A percentile compares a stretch with the other conserved stretches of the same genome.
These are phyloP conservation scores for Raja brachyura DNA, from an alignment of 2,113 vertebrate species.

Conservation along the genomic window DNA sequence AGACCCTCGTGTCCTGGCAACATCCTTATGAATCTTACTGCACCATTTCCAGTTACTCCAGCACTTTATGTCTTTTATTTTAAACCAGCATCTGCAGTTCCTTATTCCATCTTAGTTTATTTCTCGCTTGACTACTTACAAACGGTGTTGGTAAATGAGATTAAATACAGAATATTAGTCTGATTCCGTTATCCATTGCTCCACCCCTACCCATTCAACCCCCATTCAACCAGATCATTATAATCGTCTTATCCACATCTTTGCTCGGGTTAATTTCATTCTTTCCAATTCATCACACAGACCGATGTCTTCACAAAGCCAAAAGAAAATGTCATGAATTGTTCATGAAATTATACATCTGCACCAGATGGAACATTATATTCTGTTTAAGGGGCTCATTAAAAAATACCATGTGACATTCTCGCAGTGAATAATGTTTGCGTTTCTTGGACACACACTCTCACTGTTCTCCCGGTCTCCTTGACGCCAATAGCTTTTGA, in stretches of 20 bases:
- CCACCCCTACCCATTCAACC: background rate
- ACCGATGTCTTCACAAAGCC: background rate
- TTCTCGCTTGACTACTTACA: background rate
- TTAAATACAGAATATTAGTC: background rate
- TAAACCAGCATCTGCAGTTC: too few relatives aligned
- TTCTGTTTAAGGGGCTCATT: slow-evolving; percentile 23
- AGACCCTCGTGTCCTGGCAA: too few relatives aligned
- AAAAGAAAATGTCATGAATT: slow-evolving; percentile 5
- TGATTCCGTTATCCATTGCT: background rate
- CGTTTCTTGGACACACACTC: background rate
- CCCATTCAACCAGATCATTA: background rate
- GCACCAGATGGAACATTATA: slow-evolving; percentile 6
- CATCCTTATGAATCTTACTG: too few relatives aligned
- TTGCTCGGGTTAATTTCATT: background rate
- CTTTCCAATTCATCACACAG: slow-evolving; percentile 21
- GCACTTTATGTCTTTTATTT: too few relatives aligned
- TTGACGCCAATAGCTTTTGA: background rate
- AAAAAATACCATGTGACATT: slow-evolving; percentile 28
- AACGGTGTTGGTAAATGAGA: background rate
- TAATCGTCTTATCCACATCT: too few relatives aligned
- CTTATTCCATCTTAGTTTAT: background rate
- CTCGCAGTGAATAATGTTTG: slow-evolving; percentile 6
- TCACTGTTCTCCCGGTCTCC: background rate
- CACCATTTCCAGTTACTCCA: too few relatives aligned
- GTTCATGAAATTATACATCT: slow-evolving; percentile 31